Percentiles rank a stretch among this genome's conserved stretches.
These are phyloP conservation scores for Cyprinodon tularosa DNA, from an alignment of 2,113 vertebrate species.

Conservation along the genomic window DNA sequence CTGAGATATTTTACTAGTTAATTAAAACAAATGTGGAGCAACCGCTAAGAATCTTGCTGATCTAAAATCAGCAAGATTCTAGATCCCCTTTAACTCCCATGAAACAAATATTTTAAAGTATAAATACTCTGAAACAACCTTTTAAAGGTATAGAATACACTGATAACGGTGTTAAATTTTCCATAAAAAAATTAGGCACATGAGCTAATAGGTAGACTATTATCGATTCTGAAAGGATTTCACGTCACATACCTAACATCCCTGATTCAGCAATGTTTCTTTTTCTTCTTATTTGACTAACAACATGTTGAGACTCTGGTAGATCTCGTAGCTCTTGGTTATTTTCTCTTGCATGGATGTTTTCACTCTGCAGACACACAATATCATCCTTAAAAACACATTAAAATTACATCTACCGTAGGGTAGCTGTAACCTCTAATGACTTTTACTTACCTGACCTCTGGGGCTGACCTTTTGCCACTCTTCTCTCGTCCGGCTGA, in stretches of 20 bases:
- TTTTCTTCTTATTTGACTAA: constrained; percentile 31
- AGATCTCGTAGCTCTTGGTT: constrained; percentile 19
- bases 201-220: background rate
- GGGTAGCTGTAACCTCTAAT: background rate
- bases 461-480: constrained; percentile 37
- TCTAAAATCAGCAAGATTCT: background rate
- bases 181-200: too few relatives aligned
- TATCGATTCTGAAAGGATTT: background rate
- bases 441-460: constrained; percentile 47
- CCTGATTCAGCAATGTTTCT: constrained; percentile 38
- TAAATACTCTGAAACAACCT: too few relatives aligned
- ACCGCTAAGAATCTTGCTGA: background rate
- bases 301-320: background rate
- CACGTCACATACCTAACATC: constrained; percentile 22
- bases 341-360: constrained; percentile 23
- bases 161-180: too few relatives aligned
- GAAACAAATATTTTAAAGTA: background rate
- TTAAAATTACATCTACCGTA: background rate
- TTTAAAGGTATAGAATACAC: too few relatives aligned
- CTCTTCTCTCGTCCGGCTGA: constrained; percentile 67
- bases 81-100: background rate
- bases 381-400: background rate
- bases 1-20: too few relatives aligned
- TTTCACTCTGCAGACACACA: constrained; percentile 45
- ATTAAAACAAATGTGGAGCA: background rate